Evolutionary conservation across 1,140 invertebrate species (phyloP).

Genomic region (Phortica variegata): DNA sequence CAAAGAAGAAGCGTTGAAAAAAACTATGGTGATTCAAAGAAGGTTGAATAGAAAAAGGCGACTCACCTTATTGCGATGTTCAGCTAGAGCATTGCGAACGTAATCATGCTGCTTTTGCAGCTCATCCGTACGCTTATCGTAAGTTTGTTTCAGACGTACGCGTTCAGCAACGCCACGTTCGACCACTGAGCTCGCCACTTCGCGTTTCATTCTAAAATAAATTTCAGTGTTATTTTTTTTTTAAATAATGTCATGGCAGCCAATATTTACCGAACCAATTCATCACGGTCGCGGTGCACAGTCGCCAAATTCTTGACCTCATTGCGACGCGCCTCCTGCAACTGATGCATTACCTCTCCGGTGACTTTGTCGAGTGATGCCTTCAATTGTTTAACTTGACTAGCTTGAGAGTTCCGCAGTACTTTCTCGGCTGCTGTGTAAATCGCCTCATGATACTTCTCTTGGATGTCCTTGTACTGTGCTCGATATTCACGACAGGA

Average conservation of each 20-base stretch:
- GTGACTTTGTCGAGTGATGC: conserved; percentile 74
- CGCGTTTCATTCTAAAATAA: conserved; percentile 67
- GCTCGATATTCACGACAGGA: conserved; percentile 71
- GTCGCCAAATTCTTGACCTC: conserved; percentile 83
- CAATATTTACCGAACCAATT: conserved; percentile 69
- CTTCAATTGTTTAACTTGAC: conserved; percentile 75
- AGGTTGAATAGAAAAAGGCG: neutral
- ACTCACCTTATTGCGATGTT: conserved; percentile 71
- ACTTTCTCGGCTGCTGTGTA: conserved; percentile 76
- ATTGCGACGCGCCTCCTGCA: conserved; percentile 78
- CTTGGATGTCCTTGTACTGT: conserved; percentile 76
- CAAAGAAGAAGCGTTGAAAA: neutral
- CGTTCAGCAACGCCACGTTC: conserved; percentile 81
- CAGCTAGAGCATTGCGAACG: conserved; percentile 68
- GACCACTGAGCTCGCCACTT: conserved; percentile 73
- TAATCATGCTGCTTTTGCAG: conserved; percentile 76
- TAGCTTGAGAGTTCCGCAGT: conserved; percentile 73
- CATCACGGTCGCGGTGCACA: conserved; percentile 84
- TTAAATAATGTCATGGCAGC: neutral
- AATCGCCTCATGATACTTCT: conserved; percentile 81
- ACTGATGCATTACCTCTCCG: conserved; percentile 78
- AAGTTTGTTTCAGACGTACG: conserved; percentile 71
- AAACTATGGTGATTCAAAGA: neutral
- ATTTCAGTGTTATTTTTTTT: neutral
- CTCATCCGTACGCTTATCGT: conserved; percentile 73